Percentiles rank a stretch among this genome's conserved stretches.
Evolutionary conservation across 2,888 invertebrate species (phyloP).

Genomic region (Eristalis arbustorum): DNA sequence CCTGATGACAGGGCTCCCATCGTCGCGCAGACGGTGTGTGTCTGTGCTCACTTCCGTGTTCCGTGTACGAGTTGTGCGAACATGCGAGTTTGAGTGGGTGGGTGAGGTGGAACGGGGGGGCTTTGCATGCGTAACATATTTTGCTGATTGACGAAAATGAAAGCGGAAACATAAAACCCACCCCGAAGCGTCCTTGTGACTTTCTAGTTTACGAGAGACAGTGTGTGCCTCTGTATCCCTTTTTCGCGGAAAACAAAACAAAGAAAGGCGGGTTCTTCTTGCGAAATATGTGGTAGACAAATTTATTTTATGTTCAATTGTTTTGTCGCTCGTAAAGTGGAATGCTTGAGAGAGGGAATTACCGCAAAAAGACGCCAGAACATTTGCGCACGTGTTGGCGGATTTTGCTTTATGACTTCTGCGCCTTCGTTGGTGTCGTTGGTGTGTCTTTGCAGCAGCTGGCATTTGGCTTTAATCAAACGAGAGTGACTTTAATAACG

Average conservation of each 20-base stretch:
- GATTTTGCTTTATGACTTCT: background rate
- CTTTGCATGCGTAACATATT: conserved; percentile 40
- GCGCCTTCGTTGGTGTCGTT: background rate
- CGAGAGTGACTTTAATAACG: background rate
- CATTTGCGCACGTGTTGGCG: background rate
- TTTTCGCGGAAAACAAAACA: background rate
- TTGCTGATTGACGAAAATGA: conserved; percentile 22
- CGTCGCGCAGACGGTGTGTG: background rate
- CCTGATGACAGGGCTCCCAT: background rate
- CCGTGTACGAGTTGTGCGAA: background rate
- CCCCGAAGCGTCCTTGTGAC: conserved; percentile 25
- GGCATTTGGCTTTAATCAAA: background rate
- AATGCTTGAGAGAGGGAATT: background rate
- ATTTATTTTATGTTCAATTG: background rate
- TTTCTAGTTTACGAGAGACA: background rate
- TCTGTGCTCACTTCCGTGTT: background rate
- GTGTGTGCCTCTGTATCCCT: background rate
- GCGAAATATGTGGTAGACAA: background rate
- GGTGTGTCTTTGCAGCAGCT: background rate
- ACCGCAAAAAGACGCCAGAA: background rate
- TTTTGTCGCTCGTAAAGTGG: background rate
- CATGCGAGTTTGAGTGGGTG: background rate
- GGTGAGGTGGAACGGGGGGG: background rate
- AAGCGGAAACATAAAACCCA: background rate
- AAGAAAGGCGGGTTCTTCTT: background rate